Conservation (phyloP, 2,888 invertebrate genomes). For the Rutpela maculata region DNA sequence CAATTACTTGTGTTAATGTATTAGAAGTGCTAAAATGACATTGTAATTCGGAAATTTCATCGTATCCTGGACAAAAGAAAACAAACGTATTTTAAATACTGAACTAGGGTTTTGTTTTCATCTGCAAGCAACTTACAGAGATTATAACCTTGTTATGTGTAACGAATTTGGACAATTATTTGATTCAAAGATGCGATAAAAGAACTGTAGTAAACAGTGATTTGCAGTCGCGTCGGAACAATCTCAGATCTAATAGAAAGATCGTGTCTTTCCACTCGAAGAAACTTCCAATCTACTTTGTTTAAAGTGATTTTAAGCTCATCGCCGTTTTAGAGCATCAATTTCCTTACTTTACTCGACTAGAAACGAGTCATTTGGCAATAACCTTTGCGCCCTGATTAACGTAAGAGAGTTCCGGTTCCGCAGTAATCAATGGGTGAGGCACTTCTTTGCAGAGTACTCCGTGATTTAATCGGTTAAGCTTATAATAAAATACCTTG, state of each 20-base stretch:
- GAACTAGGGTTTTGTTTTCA: no score
- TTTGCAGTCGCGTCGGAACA: neutral
- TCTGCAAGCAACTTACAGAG: neutral
- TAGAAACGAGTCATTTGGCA: slow-evolving; percentile 52
- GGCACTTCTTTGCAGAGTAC: neutral
- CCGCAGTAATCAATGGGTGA: slow-evolving; percentile 1
- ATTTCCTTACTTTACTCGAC: slow-evolving; percentile 43
- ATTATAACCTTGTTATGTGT: neutral
- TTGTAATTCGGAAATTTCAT: no score
- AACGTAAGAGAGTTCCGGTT: slow-evolving; percentile 44
- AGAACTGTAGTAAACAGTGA: neutral
- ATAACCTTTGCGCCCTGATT: slow-evolving; percentile 52
- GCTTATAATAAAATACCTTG: neutral
- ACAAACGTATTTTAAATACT: no score
- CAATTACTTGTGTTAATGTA: no score
- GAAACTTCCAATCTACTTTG: slow-evolving; percentile 25
- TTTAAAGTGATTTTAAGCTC: slow-evolving; percentile 35
- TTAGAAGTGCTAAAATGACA: no score
- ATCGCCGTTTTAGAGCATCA: slow-evolving; percentile 43
- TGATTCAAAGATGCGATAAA: neutral
- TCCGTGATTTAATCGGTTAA: neutral
- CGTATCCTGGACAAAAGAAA: no score
- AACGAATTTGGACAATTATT: neutral
- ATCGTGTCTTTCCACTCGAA: slow-evolving; percentile 12
- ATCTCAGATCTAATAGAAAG: neutral